Evolutionary conservation across 2,888 invertebrate species (phyloP).

Genomic region (Limnephilus rhombicus): DNA sequence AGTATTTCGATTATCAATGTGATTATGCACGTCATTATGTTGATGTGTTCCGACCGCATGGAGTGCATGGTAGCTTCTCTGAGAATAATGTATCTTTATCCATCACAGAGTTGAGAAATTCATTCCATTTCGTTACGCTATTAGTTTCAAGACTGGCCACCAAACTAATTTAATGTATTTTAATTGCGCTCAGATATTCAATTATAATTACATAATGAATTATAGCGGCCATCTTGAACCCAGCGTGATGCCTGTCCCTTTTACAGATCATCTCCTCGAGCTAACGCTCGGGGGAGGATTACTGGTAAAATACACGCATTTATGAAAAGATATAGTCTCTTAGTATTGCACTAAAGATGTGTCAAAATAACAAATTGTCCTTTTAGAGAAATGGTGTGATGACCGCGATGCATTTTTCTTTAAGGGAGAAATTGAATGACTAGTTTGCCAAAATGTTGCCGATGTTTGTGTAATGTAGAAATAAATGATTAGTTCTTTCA

Average conservation of each 20-base stretch:
- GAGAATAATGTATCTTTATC: neutral
- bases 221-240: conserved; percentile 33
- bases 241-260: conserved; percentile 36
- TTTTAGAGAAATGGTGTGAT: neutral
- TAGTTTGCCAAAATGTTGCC: neutral
- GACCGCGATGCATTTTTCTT: neutral
- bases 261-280: conserved; percentile 24
- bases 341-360: neutral
- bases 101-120: neutral
- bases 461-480: neutral
- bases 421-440: neutral
- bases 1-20: too few species aligned
- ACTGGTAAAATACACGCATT: too few species aligned
- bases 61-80: neutral
- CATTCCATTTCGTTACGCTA: neutral
- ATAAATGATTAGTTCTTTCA: neutral
- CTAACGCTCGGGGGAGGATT: neutral
- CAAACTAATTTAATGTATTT: conserved; percentile 48
- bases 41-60: neutral
- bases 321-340: neutral
- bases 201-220: conserved; percentile 46
- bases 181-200: conserved; percentile 46
- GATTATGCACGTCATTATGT: neutral
- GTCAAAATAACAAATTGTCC: neutral
- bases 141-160: conserved; percentile 19